These are phyloP conservation scores for Perdita meconis DNA, from an alignment of 2,888 invertebrate species.

Conservation along the genomic window DNA sequence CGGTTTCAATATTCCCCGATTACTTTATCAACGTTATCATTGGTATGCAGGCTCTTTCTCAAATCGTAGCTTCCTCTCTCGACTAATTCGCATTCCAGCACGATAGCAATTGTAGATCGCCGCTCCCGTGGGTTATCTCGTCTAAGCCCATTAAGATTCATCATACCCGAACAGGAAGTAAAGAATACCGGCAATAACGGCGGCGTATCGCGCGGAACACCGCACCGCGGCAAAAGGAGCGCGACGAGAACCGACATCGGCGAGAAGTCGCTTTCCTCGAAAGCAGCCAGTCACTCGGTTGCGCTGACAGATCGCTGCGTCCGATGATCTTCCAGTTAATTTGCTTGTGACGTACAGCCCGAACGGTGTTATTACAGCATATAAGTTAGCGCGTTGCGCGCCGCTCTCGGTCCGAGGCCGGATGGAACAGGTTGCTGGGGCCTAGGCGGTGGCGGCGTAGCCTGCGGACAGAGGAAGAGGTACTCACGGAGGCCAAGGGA, in stretches of 20 bases:
- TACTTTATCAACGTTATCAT: constrained; percentile 35
- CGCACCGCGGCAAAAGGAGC: background rate
- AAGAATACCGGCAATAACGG: constrained; percentile 39
- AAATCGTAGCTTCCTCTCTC: constrained; percentile 41
- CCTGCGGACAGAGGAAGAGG: constrained; percentile 37
- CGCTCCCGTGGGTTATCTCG: constrained; percentile 27
- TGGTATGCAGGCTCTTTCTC: constrained; percentile 22
- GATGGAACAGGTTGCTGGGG: constrained; percentile 66
- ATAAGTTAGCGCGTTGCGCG: constrained; percentile 59
- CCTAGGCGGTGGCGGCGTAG: constrained; percentile 39
- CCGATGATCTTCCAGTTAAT: constrained; percentile 57
- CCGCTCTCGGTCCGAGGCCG: constrained; percentile 42
- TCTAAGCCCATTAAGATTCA: constrained; percentile 36
- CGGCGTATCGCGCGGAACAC: constrained; percentile 6
- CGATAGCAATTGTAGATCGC: background rate
- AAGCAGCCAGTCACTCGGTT: constrained; percentile 30
- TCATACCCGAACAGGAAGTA: constrained; percentile 19
- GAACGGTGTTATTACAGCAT: constrained; percentile 57
- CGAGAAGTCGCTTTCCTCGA: constrained; percentile 8
- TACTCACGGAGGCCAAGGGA: constrained; percentile 51
- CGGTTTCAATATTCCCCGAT: constrained; percentile 23
- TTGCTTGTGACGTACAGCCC: constrained; percentile 55
- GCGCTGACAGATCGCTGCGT: constrained; percentile 56
- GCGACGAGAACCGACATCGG: background rate
- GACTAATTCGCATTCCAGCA: constrained; percentile 49